Conservation (phyloP, 2,888 invertebrate species). For the Chymomyza fuscimana region DNA sequence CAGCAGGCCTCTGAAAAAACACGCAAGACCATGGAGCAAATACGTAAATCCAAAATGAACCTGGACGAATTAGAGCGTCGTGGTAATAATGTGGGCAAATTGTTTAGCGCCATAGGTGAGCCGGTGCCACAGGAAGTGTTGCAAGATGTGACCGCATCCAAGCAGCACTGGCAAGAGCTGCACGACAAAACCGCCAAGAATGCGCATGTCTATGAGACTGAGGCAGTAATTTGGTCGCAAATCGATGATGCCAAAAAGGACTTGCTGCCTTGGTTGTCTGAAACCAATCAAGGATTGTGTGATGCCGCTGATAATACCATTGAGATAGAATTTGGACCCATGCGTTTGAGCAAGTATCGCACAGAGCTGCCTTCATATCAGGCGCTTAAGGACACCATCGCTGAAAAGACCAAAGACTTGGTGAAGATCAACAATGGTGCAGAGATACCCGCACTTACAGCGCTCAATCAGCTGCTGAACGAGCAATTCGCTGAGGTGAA, state of each 20-base stretch:
- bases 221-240: slow-evolving; percentile 95
- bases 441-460: slow-evolving; percentile 84
- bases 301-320: slow-evolving; percentile 88
- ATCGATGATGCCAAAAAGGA: slow-evolving; percentile 92
- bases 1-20: slow-evolving; percentile 86
- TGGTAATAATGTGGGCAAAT: slow-evolving; percentile 80
- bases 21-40: slow-evolving; percentile 87
- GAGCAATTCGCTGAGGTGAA: slow-evolving; percentile 89
- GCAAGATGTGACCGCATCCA: slow-evolving; percentile 82
- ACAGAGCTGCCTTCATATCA: slow-evolving; percentile 90
- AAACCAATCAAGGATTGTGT: slow-evolving; percentile 88
- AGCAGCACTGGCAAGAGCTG: slow-evolving; percentile 85
- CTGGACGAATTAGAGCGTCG: slow-evolving; percentile 90
- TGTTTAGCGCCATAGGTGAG: slow-evolving; percentile 80
- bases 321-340: slow-evolving; percentile 90
- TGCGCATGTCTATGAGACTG: slow-evolving; percentile 91
- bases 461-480: slow-evolving; percentile 85
- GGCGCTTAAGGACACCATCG: slow-evolving; percentile 88
- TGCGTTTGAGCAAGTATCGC: slow-evolving; percentile 89
- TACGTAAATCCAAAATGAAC: slow-evolving; percentile 87
- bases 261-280: slow-evolving; percentile 90
- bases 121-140: slow-evolving; percentile 81
- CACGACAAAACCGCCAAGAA: slow-evolving; percentile 87
- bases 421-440: slow-evolving; percentile 86
- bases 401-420: slow-evolving; percentile 89